These are phyloP conservation scores for Pachyseris speciosa DNA, from an alignment of 64 coral and sea anemone genomes.

Conservation along the genomic window DNA sequence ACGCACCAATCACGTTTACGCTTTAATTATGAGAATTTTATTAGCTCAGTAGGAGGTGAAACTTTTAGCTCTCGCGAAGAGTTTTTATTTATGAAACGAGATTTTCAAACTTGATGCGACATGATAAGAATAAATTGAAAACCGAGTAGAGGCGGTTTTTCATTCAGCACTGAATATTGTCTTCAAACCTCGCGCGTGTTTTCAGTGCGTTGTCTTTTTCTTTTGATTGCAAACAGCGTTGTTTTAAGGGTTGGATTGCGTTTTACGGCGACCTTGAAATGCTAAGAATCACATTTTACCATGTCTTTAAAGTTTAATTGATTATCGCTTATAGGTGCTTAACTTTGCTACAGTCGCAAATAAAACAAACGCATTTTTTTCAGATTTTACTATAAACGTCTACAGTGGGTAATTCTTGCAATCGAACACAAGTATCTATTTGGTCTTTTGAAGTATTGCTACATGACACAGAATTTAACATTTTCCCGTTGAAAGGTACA, in stretches of 20 bases:
- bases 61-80: background rate
- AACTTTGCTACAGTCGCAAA: conserved; percentile 9
- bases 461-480: background rate
- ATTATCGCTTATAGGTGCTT: conserved; percentile 7
- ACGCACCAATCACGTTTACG: conserved; percentile 1
- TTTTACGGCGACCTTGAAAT: background rate
- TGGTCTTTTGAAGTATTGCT: background rate
- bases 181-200: background rate
- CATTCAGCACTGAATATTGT: background rate
- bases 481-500: background rate
- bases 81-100: background rate
- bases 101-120: background rate
- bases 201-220: background rate
- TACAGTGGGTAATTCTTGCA: no score
- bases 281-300: background rate
- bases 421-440: no score
- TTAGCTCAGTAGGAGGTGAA: conserved; percentile 25
- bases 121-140: conserved; percentile 2
- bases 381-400: background rate
- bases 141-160: background rate
- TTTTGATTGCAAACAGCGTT: background rate
- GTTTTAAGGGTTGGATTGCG: no score
- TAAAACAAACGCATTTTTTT: background rate
- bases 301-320: conserved; percentile 20
- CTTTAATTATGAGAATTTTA: conserved; percentile 47